Evolutionary conservation across 2,888 invertebrate species (phyloP).

Genomic region (Heliconius cydno): DNA sequence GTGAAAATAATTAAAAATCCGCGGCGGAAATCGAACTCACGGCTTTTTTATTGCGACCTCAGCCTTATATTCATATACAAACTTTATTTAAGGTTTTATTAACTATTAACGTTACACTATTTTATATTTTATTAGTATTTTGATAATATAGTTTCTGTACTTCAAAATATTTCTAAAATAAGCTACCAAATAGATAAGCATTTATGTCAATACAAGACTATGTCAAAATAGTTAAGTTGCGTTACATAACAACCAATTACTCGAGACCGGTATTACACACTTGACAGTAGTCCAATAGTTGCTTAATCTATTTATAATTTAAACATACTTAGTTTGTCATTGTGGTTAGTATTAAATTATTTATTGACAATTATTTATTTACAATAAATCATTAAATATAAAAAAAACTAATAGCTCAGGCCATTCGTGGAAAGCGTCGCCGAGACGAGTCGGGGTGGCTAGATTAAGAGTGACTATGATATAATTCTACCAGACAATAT

Average conservation of each 20-base stretch:
- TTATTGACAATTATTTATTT: background rate
- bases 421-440: too few species aligned
- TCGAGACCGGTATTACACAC: conserved; percentile 35
- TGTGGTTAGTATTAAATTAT: conserved; percentile 12
- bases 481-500: too few species aligned
- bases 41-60: too few species aligned
- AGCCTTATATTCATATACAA: too few species aligned
- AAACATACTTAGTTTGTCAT: conserved; percentile 16
- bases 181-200: conserved; percentile 6
- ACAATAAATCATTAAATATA: too few species aligned
- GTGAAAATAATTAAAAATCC: background rate
- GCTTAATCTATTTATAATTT: conserved; percentile 19
- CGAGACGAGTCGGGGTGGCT: too few species aligned
- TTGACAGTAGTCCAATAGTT: conserved; percentile 17
- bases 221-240: conserved; percentile 33
- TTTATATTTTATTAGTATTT: background rate
- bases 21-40: too few species aligned
- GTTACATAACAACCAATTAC: conserved; percentile 47
- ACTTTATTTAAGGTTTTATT: too few species aligned
- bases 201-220: conserved; percentile 38
- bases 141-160: background rate
- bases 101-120: background rate
- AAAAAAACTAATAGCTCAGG: too few species aligned
- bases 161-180: background rate
- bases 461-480: too few species aligned